Conservation (phyloP, 2,797 vertebrate genomes). For the Microchirus variegatus region DNA sequence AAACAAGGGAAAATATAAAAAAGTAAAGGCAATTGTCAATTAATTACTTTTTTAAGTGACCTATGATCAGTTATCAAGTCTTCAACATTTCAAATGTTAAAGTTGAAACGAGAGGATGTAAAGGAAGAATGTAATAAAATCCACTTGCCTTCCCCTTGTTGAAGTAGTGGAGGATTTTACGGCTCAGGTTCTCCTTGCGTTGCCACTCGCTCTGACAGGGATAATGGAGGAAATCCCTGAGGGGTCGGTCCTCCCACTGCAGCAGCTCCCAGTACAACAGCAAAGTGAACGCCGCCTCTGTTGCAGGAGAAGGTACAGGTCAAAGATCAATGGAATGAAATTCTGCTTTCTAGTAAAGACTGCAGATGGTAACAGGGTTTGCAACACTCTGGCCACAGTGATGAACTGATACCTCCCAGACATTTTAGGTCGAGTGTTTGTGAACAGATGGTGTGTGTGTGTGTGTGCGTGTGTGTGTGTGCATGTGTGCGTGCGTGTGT, state of each 20-base stretch:
- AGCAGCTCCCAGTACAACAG: conserved; percentile 98
- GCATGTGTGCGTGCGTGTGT: too few relatives aligned
- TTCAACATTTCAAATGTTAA: too few relatives aligned
- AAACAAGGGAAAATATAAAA: too few relatives aligned
- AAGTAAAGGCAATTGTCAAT: too few relatives aligned
- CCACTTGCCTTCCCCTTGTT: conserved; percentile 96
- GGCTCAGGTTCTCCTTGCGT: conserved; percentile 96
- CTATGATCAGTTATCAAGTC: too few relatives aligned
- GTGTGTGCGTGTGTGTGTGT: too few relatives aligned
- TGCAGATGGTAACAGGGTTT: conserved; percentile 21
- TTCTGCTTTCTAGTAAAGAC: conserved; percentile 1
- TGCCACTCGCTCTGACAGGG: conserved; percentile 99
- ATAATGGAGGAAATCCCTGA: conserved; percentile 97
- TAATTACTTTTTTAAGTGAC: too few relatives aligned
- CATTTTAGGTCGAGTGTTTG: conserved; percentile 19
- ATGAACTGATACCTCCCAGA: conserved; percentile 13
- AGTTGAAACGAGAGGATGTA: too few relatives aligned
- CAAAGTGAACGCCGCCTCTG: conserved; percentile 97
- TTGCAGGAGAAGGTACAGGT: conserved; percentile 11
- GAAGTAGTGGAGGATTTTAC: conserved; percentile 99
- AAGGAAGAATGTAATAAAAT: neutral
- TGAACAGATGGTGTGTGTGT: conserved; percentile 36
- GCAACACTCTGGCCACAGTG: conserved; percentile 2
- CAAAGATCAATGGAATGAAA: conserved; percentile 27
- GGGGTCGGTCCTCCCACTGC: conserved; percentile 96